Base-by-base conservation (phyloP, 2,797 vertebrate genomes). In the Pseudomugil tenellus region DNA sequence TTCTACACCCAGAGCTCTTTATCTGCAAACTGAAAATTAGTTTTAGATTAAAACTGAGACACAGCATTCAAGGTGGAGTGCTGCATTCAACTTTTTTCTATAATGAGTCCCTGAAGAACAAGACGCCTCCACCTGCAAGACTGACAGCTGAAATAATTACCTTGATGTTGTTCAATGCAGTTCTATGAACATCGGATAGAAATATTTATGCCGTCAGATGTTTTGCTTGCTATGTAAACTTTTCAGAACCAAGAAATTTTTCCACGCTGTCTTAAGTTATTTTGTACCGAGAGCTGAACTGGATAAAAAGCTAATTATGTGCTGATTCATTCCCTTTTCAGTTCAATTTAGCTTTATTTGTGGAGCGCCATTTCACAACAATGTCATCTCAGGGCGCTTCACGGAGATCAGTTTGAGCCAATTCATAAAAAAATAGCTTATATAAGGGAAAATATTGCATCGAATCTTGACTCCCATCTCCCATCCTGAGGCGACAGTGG, bases 91-190 rank as follows among this genome's bases (percentile, higher is more conserved):
- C 63, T 71, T 63, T 53, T 53, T 34, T 71, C 32, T 58, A 51
- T 76, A 72, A 80, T 60, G 16, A 72, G 54, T 65, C 64, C 52
- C 63, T 2, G 21, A 23, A 51, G 63, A 70, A 56, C 28, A 29
- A 46, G 25, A 16, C 2, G 14, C n/a, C n/a, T 29, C 13, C 25
- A 4, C 71, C 52, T 52, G 1, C 53, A 21, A 48, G 14, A 25
- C 28, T 41, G 35, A 19, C 63, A 34, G 25, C 14, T 59, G n/a
- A 51, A 52, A 68, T 53, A 25, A 68, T 57, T 14, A 66, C 21
- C 23, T 32, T 35, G n/a, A 10, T 41, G 25, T 53, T 26, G 28
- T 29, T 34, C 34, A 25, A 55, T 37, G 10, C 23, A n/a, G 13
- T 29, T 3, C 19, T 4, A 13, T 26, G 26, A 31, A 53, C 13